Evolutionary conservation across 2,888 invertebrate species (phyloP), one percentile per base, ranked within the genome.

Genomic region (Marasmarcha lunaedactyla): DNA sequence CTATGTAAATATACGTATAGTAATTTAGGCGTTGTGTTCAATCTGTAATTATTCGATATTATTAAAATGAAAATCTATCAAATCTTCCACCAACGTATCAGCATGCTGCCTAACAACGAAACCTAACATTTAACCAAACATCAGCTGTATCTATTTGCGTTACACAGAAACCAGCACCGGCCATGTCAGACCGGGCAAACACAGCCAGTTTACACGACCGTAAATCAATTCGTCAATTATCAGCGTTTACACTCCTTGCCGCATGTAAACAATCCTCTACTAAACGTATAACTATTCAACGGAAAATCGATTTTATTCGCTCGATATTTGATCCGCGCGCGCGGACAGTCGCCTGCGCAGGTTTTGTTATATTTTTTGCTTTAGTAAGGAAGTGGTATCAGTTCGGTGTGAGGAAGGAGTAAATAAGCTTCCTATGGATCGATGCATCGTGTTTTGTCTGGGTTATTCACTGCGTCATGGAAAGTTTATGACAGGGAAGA

Each of bases 281-380:
- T 77, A 78, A 81, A 79, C 72, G 71, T 61, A 70, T 74, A 72
- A 72, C 73, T 72, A 71, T 81, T 79, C 77, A 74, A 74, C 72
- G 83, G 78, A 81, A 81, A 79, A 83, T 81, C 81, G 79, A 78
- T 83, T 81, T 81, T 81, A 83, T 81, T 83, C 78, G 83, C 83
- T 70, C 57, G 67, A 52, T 64, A 72, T 76, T 63, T 63, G 70
- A 77, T 78, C 73, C 73, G 67, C 70, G 62, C 55, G 61, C 57
- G 65, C 50, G 63, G 64, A 74, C 71, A 79, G 62, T 79, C 62
- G 78, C 69, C 63, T 67, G 71, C 20, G 20, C 51, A 54, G 51
- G 52, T 57, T 50, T 50, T 47, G 46, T 12, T 58, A 53, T 62
- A 67, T 68, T 76, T 74, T 63, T 56, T 2, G n/a, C n/a, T n/a